Evolutionary conservation across 2,888 invertebrate genomes (phyloP).

Genomic region (Tenthredo notha): DNA sequence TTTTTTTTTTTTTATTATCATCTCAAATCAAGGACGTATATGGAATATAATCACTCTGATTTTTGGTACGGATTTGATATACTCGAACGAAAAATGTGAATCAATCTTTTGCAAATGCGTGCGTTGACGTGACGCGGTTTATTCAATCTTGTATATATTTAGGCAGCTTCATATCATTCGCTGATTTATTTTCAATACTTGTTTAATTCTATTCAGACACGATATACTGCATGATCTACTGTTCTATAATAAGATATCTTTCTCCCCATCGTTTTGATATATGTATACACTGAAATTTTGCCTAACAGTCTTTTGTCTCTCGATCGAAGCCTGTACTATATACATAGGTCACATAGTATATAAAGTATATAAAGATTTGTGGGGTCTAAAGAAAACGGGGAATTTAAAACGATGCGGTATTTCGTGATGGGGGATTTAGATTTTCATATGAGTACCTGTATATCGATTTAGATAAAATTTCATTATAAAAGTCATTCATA

Average conservation of each 20-base stretch:
- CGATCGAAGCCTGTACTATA: not conserved
- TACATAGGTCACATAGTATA: not conserved
- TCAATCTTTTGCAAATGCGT: conserved; percentile 42
- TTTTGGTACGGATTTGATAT: not conserved
- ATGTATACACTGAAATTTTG: not conserved
- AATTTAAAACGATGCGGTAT: not conserved
- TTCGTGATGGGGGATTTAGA: not conserved
- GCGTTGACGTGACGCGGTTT: conserved; percentile 13
- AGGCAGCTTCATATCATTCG: not conserved
- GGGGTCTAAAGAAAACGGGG: not conserved
- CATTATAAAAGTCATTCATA: not conserved
- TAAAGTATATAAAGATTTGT: not conserved
- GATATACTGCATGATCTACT: not conserved
- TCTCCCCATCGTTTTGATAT: not conserved
- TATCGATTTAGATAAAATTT: too few species aligned
- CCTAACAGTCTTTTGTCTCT: not conserved
- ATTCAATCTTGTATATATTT: conserved; percentile 35
- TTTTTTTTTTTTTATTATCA: not conserved
- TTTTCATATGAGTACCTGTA: too few species aligned
- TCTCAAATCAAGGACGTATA: not conserved
- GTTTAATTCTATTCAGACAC: conserved; percentile 16
- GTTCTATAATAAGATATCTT: conserved; percentile 34
- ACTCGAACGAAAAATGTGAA: not conserved
- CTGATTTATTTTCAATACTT: conserved; percentile 20
- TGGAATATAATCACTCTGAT: not conserved